These are phyloP conservation scores for Bubalus kerabau DNA, from an alignment of 2,113 vertebrate species.

Conservation along the genomic window DNA sequence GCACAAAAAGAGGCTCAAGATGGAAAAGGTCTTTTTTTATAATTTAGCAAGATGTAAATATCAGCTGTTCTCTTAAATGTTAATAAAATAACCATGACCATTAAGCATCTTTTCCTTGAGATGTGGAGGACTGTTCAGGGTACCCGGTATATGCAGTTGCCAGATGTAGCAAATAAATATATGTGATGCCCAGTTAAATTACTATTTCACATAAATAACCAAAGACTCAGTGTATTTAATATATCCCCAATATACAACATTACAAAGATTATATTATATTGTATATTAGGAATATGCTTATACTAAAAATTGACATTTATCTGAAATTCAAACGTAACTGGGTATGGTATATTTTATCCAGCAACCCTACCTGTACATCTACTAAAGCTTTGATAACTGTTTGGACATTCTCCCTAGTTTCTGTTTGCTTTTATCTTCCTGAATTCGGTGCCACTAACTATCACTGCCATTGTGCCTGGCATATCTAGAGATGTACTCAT, in stretches of 20 bases:
- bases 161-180: neutral
- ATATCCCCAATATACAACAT: neutral
- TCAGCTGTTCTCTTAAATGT: neutral
- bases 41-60: neutral
- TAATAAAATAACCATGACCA: neutral
- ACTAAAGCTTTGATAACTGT: neutral
- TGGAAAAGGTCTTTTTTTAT: neutral
- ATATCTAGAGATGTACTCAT: neutral
- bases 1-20: neutral
- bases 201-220: neutral
- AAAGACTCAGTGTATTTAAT: neutral
- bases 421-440: neutral
- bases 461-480: neutral
- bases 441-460: neutral
- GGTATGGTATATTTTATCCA: neutral
- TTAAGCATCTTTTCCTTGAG: neutral
- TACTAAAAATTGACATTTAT: neutral
- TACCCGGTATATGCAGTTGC: rapidly evolving
- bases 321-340: neutral
- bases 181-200: neutral
- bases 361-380: neutral
- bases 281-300: neutral
- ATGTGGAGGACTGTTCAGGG: neutral
- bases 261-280: neutral
- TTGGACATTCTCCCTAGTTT: neutral